phyloP scores from a whole-genome alignment of 1,140 invertebrate genomes.

The Drosophila pseudoobscura region DNA sequence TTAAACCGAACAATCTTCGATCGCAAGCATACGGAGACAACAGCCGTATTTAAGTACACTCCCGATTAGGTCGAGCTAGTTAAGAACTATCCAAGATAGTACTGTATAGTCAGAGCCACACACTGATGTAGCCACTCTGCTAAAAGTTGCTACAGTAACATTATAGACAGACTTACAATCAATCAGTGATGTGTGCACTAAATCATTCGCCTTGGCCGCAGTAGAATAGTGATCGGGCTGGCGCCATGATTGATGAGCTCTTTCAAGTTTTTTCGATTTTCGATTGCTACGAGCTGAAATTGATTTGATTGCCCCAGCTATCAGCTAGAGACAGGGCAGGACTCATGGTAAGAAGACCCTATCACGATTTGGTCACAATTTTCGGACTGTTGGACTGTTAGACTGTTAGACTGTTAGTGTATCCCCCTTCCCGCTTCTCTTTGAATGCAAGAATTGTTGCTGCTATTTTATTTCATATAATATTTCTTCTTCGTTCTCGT shows the following conservation, averaged over 20 bases:
- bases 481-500: conserved; percentile 25
- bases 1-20: no score
- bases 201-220: conserved; percentile 12
- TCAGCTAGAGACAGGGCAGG: no score
- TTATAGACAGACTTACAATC: conserved; percentile 13
- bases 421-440: neutral
- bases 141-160: neutral
- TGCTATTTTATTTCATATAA: conserved; percentile 42
- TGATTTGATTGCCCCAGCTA: conserved; percentile 25
- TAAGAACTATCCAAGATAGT: no score
- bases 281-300: conserved; percentile 17
- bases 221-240: conserved; percentile 32
- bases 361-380: no score
- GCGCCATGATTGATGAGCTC: conserved; percentile 26
- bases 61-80: no score
- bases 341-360: no score
- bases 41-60: no score
- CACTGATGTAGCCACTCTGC: no score
- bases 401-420: no score
- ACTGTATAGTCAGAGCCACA: no score
- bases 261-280: conserved; percentile 3
- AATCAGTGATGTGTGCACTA: conserved; percentile 18
- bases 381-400: no score
- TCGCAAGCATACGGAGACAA: no score
- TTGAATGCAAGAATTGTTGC: conserved; percentile 7